These are phyloP conservation scores for Gnathonemus echidnorhynchus DNA, from an alignment of 2,113 vertebrate species.

Conservation along the genomic window DNA sequence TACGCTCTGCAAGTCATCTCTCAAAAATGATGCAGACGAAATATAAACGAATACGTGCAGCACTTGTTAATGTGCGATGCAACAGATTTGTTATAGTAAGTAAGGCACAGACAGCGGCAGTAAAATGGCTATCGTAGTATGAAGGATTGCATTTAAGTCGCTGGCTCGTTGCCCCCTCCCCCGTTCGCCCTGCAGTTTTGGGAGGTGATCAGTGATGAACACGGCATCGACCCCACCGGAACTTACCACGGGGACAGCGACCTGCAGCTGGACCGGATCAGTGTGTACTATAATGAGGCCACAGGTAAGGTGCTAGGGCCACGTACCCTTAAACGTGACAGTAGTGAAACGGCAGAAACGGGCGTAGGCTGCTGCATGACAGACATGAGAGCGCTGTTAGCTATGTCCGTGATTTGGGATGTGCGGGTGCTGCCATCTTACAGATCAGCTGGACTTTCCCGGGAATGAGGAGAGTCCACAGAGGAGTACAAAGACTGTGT, in stretches of 20 bases:
- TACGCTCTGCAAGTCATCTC: not conserved
- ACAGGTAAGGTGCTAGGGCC: slow-evolving; percentile 17
- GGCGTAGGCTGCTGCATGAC: not conserved
- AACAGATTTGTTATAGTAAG: not conserved
- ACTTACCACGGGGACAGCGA: slow-evolving; percentile 39
- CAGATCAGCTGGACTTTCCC: not conserved
- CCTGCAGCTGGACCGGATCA: slow-evolving; percentile 38
- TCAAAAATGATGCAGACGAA: not conserved
- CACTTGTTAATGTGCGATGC: not conserved
- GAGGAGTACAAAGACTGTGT: not conserved
- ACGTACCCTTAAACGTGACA: not conserved
- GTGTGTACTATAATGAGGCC: slow-evolving; percentile 39
- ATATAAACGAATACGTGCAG: not conserved
- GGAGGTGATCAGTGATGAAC: slow-evolving; percentile 40
- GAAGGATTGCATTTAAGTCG: not conserved
- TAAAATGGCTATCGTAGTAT: not conserved
- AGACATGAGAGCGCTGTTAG: not conserved
- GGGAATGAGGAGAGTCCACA: not conserved
- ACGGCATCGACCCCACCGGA: slow-evolving; percentile 37
- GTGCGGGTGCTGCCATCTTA: not conserved
- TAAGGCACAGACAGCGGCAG: not conserved
- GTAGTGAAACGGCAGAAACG: no score
- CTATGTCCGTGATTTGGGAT: not conserved
- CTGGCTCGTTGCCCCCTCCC: not conserved
- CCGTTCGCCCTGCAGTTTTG: slow-evolving; percentile 27